These are phyloP conservation scores for Gavia stellata DNA, from an alignment of 2,113 vertebrate species.

Conservation along the genomic window DNA sequence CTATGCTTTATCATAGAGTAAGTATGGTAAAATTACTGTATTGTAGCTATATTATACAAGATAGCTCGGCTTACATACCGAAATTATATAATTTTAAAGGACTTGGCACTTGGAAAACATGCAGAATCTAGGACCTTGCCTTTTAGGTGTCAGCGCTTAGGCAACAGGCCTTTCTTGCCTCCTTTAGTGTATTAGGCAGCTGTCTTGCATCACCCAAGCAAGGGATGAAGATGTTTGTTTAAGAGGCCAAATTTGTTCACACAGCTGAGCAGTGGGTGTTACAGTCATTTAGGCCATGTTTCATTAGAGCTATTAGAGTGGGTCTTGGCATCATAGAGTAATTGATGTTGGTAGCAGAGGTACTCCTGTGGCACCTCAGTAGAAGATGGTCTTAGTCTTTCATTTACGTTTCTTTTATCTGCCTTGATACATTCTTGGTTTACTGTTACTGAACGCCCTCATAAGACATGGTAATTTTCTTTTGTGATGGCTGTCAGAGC, in stretches of 20 bases:
- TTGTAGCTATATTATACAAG: not conserved
- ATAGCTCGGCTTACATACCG: not conserved
- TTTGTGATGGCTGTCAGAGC: not conserved
- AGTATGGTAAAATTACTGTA: not conserved
- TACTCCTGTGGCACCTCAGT: not conserved
- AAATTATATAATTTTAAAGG: not conserved
- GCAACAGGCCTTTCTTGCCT: not conserved
- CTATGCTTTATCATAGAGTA: fast-evolving
- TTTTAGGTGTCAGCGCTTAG: not conserved
- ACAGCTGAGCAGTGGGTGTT: not conserved
- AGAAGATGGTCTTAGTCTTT: not conserved
- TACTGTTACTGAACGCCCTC: not conserved
- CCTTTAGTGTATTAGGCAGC: not conserved
- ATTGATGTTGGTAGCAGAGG: not conserved
- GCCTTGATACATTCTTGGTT: not conserved
- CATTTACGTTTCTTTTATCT: not conserved
- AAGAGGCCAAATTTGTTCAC: not conserved
- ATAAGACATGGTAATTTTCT: not conserved
- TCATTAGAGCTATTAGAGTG: not conserved
- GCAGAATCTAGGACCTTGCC: not conserved
- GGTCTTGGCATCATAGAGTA: not conserved
- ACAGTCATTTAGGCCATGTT: not conserved
- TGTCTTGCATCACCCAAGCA: not conserved
- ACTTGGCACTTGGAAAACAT: not conserved
- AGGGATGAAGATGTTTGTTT: not conserved